These are phyloP conservation scores for Blastobasis adustella DNA, from an alignment of 2,888 invertebrate genomes.

Conservation along the genomic window DNA sequence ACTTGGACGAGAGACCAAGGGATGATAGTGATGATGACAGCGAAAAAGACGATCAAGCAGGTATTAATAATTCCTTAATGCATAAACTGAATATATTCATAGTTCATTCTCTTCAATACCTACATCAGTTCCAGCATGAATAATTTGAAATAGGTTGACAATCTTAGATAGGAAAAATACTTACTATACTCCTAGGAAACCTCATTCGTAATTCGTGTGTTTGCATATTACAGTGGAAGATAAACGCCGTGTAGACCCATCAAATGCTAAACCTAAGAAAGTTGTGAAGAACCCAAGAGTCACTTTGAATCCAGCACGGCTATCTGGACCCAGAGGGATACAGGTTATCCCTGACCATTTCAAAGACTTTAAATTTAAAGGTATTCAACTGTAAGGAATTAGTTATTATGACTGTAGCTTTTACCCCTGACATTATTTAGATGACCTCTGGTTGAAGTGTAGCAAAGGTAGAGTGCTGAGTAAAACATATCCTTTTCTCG, in stretches of 20 bases:
- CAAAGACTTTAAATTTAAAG: constrained; percentile 86
- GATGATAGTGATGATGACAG: constrained; percentile 55
- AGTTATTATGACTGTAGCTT: too few relatives aligned
- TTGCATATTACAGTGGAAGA: constrained; percentile 52
- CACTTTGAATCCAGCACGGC: constrained; percentile 79
- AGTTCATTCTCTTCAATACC: too few relatives aligned
- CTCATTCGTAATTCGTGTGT: background rate
- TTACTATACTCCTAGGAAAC: too few relatives aligned
- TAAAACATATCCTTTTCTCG: too few relatives aligned
- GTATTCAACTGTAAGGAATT: too few relatives aligned
- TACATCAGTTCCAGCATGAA: too few relatives aligned
- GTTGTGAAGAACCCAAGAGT: constrained; percentile 79
- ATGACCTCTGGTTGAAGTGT: too few relatives aligned
- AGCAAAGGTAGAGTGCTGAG: too few relatives aligned
- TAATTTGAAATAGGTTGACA: too few relatives aligned
- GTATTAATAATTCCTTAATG: constrained; percentile 17
- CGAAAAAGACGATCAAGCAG: constrained; percentile 60
- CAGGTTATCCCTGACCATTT: constrained; percentile 86
- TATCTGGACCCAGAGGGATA: constrained; percentile 88
- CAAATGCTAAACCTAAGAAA: constrained; percentile 64
- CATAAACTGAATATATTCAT: too few relatives aligned
- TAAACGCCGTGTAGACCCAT: constrained; percentile 53
- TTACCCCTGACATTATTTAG: too few relatives aligned
- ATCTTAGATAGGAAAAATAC: too few relatives aligned
- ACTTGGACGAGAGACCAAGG: constrained; percentile 52